Percentiles rank a stretch among this genome's conserved stretches.
Conservation (phyloP, 2,113 vertebrate genomes). For the Thunnus maccoyii region DNA sequence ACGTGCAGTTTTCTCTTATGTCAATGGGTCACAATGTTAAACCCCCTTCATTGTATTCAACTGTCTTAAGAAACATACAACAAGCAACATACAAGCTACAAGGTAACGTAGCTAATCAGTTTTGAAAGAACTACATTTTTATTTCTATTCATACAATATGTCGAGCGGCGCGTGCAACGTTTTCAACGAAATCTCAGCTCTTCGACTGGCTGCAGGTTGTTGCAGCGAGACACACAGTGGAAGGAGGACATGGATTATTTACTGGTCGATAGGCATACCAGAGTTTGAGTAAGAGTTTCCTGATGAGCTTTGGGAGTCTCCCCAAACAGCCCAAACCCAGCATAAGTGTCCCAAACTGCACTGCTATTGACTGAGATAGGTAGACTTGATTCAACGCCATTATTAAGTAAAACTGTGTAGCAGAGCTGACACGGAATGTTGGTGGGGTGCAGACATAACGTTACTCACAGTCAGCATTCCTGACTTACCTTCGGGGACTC, state of each 20-base stretch:
- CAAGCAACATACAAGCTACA: rapidly evolving
- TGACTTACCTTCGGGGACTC: conserved; percentile 73
- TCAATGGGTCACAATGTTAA: not conserved
- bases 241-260: not conserved
- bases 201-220: no score
- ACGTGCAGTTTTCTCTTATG: not conserved
- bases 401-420: not conserved
- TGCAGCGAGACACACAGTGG: no score
- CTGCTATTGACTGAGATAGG: no score
- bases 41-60: not conserved
- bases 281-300: not conserved
- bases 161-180: not conserved
- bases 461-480: not conserved
- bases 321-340: no score
- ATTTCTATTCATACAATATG: no score
- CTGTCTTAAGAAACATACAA: no score
- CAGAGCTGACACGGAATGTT: not conserved
- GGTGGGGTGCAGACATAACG: not conserved
- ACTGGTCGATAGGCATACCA: not conserved
- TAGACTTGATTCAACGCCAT: not conserved
- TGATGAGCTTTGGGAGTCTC: not conserved
- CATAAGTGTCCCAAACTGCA: not conserved
- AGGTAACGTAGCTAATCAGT: not conserved
- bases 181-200: not conserved
- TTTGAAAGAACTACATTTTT: no score